Percentiles rank a stretch among this genome's conserved stretches.
Conservation (phyloP, 1,140 invertebrate genomes). For the Zaprionus ghesquierei region DNA sequence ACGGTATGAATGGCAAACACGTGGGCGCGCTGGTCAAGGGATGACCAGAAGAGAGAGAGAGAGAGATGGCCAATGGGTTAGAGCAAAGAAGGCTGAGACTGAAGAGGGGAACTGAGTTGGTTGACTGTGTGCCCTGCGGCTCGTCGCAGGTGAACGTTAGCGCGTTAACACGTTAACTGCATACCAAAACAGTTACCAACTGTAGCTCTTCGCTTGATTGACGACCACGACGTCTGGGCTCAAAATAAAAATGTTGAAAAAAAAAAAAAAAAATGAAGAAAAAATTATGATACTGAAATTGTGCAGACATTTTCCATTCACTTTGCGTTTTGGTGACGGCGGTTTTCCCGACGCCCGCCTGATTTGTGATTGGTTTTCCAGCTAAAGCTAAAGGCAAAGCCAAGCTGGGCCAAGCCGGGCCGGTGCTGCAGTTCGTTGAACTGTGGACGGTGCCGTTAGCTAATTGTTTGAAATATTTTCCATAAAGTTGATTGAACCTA, state of each 20-base stretch:
- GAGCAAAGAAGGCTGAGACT: not conserved
- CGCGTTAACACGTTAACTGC: constrained; percentile 49
- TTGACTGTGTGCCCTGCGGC: not conserved
- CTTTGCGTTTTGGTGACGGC: constrained; percentile 68
- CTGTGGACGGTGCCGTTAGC: constrained; percentile 45
- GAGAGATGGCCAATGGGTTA: not conserved
- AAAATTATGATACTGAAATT: constrained; percentile 48
- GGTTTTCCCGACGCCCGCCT: constrained; percentile 62
- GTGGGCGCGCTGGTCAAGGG: constrained; percentile 31
- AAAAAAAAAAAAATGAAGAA: constrained; percentile 27
- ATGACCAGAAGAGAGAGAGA: too few species aligned
- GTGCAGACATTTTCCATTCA: constrained; percentile 79
- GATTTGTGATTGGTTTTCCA: constrained; percentile 72
- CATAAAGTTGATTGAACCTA: constrained; percentile 65
- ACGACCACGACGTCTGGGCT: constrained; percentile 29
- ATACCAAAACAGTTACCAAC: constrained; percentile 48
- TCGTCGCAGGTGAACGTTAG: constrained; percentile 14
- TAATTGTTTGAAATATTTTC: constrained; percentile 69
- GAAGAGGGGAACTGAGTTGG: not conserved
- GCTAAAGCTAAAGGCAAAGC: not conserved
- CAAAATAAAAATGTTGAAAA: constrained; percentile 52
- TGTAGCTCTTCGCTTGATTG: constrained; percentile 53
- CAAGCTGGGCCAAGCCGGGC: not conserved
- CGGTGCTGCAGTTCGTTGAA: constrained; percentile 60
- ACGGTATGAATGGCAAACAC: constrained; percentile 62